Conservation (phyloP, 2,888 invertebrate species). For the Portevinia maculata region DNA sequence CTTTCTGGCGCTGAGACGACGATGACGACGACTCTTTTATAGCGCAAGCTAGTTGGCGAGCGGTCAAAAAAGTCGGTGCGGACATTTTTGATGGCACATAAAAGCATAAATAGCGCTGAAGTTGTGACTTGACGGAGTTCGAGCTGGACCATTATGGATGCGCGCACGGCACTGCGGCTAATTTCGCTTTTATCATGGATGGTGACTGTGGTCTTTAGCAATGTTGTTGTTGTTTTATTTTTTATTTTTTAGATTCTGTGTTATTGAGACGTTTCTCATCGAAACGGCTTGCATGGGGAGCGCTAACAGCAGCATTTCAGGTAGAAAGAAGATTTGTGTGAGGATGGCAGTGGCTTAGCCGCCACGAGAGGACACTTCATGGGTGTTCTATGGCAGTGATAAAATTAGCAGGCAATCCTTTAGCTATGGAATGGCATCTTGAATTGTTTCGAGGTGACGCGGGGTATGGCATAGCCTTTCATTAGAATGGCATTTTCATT, state of each 20-base stretch:
- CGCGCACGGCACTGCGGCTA: slow-evolving; percentile 68
- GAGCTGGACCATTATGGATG: slow-evolving; percentile 57
- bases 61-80: slow-evolving; percentile 43
- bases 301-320: slow-evolving; percentile 52
- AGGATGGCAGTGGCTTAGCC: slow-evolving; percentile 21
- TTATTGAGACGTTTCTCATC: slow-evolving; percentile 73
- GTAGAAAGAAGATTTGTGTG: slow-evolving; percentile 69
- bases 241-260: slow-evolving; percentile 39
- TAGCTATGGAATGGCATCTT: slow-evolving; percentile 50
- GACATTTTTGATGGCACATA: slow-evolving; percentile 69
- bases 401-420: slow-evolving; percentile 73
- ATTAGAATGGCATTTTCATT: slow-evolving; percentile 72
- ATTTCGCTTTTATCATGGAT: slow-evolving; percentile 67
- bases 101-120: slow-evolving; percentile 65
- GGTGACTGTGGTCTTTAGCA: slow-evolving; percentile 30
- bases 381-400: slow-evolving; percentile 74
- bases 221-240: neutral
- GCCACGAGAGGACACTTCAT: slow-evolving; percentile 73
- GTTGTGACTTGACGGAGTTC: slow-evolving; percentile 41
- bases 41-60: slow-evolving; percentile 48
- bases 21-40: slow-evolving; percentile 52
- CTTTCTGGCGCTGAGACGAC: slow-evolving; percentile 55
- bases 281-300: slow-evolving; percentile 39
- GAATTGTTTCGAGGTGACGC: slow-evolving; percentile 52
- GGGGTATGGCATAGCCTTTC: slow-evolving; percentile 43